These are phyloP conservation scores for Cerceris rybyensis DNA, from an alignment of 2,888 invertebrate species.

Conservation along the genomic window DNA sequence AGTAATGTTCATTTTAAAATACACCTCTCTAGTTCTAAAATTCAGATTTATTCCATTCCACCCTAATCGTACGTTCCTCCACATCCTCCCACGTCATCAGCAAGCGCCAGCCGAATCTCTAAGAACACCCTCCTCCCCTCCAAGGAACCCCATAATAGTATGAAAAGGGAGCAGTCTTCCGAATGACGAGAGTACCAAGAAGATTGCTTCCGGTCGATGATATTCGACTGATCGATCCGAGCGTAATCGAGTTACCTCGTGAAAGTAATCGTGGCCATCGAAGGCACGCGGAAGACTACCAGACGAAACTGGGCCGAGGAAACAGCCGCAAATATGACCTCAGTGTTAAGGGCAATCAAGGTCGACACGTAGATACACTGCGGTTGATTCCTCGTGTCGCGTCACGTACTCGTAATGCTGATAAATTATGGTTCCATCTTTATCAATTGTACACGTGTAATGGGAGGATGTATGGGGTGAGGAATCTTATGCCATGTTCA, in stretches of 20 bases:
- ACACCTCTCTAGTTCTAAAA: no score
- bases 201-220: not conserved
- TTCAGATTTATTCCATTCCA: no score
- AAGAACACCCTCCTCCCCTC: no score
- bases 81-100: no score
- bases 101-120: no score
- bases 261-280: constrained; percentile 16
- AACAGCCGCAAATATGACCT: constrained; percentile 25
- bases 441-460: no score
- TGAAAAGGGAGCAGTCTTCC: no score
- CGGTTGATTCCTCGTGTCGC: constrained; percentile 6
- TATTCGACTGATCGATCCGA: constrained; percentile 14
- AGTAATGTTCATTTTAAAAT: no score
- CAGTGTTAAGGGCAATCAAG: constrained; percentile 37
- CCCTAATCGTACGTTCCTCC: no score
- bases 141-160: no score
- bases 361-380: constrained; percentile 18
- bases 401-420: not conserved
- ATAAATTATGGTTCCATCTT: constrained; percentile 10
- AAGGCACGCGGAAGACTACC: constrained; percentile 23
- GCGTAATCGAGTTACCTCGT: constrained; percentile 11
- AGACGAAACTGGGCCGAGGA: constrained; percentile 44
- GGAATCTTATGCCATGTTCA: no score
- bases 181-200: not conserved
- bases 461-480: no score